phyloP scores from a whole-genome alignment of 2,113 vertebrate species.

The Galemys pyrenaicus region DNA sequence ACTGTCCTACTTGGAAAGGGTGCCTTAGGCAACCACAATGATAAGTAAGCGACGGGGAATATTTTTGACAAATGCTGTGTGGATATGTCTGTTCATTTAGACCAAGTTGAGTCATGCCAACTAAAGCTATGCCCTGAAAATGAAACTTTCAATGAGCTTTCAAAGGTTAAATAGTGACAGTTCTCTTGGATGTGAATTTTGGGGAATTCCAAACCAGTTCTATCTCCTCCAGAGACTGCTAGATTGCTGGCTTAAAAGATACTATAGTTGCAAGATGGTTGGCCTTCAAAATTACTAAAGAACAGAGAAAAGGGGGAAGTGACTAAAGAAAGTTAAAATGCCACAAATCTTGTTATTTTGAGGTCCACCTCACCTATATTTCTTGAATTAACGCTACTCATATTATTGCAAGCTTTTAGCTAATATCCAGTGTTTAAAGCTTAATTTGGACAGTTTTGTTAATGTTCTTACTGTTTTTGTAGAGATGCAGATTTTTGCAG shows the following conservation, averaged over 20 bases:
- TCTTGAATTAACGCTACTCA: background rate
- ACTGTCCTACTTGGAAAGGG: too few relatives aligned
- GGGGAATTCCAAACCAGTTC: background rate
- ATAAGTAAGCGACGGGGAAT: background rate
- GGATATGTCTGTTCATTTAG: background rate
- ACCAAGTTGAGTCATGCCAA: background rate
- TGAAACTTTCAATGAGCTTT: background rate
- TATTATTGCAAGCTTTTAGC: background rate
- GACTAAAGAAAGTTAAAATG: background rate
- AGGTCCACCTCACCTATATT: background rate
- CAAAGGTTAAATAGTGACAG: background rate
- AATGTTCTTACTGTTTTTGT: background rate
- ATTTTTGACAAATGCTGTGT: background rate
- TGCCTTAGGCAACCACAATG: background rate
- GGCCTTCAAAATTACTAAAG: background rate
- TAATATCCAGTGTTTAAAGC: slow-evolving; percentile 51
- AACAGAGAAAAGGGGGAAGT: background rate
- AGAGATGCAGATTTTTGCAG: background rate
- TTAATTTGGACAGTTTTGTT: background rate
- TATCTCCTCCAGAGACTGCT: background rate
- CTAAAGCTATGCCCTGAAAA: background rate
- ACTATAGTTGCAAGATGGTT: background rate
- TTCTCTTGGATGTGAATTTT: background rate
- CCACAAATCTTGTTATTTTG: background rate
- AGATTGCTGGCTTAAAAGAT: background rate